Evolutionary conservation across 1,140 invertebrate species (phyloP).

Genomic region (Drosophila erecta): DNA sequence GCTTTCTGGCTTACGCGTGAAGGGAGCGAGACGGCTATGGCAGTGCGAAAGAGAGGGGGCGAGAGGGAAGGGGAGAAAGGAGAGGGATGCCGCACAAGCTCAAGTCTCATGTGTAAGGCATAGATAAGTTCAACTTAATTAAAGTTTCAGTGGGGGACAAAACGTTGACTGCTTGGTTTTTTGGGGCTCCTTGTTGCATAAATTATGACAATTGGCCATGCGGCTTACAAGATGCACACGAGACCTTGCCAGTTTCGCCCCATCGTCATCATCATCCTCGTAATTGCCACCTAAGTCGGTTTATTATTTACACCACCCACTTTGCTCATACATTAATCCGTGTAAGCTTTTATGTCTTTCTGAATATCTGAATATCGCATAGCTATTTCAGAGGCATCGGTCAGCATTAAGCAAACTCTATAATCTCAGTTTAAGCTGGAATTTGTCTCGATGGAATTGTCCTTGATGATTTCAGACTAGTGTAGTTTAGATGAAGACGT

Average conservation of each 20-base stretch:
- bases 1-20: conserved; percentile 45
- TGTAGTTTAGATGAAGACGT: neutral
- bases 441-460: neutral
- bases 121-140: conserved; percentile 81
- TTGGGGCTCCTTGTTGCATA: conserved; percentile 53
- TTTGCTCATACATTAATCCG: conserved; percentile 21
- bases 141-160: conserved; percentile 72
- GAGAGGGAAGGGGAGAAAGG: neutral
- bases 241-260: conserved; percentile 46
- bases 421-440: neutral
- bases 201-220: conserved; percentile 68
- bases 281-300: conserved; percentile 35
- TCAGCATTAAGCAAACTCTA: neutral
- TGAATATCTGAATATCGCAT: conserved; percentile 3
- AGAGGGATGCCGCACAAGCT: conserved; percentile 11
- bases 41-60: conserved; percentile 8
- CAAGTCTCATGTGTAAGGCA: conserved; percentile 73
- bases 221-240: conserved; percentile 34
- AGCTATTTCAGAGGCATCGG: neutral
- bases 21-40: neutral
- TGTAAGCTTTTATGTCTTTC: conserved; percentile 5
- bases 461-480: neutral
- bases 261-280: conserved; percentile 27
- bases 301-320: conserved; percentile 32
- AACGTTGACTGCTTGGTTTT: conserved; percentile 52